These are phyloP conservation scores for Artibeus jamaicensis DNA, from an alignment of 2,797 vertebrate genomes.

Conservation along the genomic window DNA sequence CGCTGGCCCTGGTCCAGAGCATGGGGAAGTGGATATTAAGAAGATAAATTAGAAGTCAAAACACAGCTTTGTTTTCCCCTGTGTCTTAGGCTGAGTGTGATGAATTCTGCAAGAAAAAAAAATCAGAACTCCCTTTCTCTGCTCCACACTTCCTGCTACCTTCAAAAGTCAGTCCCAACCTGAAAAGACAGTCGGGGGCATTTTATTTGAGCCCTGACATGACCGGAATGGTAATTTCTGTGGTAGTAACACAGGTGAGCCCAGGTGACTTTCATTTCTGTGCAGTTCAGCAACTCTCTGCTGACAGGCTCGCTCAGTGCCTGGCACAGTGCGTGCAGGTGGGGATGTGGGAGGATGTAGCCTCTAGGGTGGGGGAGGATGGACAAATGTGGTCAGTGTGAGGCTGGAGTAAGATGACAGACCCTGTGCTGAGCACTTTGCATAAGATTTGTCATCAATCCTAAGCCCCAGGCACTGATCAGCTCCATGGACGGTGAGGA, in stretches of 20 bases:
- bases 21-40: constrained; percentile 60
- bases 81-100: constrained; percentile 58
- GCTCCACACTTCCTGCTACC: background rate
- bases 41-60: constrained; percentile 78
- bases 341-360: background rate
- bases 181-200: background rate
- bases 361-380: background rate
- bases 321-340: background rate
- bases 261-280: background rate
- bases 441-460: background rate
- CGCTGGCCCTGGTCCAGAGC: constrained; percentile 72
- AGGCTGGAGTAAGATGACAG: background rate
- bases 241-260: background rate
- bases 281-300: background rate
- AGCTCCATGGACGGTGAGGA: background rate
- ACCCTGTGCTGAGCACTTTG: background rate
- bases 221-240: constrained; percentile 31
- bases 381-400: background rate
- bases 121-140: background rate
- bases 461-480: background rate
- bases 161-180: constrained; percentile 43
- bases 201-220: background rate
- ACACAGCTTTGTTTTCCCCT: constrained; percentile 71
- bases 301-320: background rate
- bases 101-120: constrained; percentile 65